Evolutionary conservation across 2,888 invertebrate species (phyloP).

Genomic region (Zygaena filipendulae): DNA sequence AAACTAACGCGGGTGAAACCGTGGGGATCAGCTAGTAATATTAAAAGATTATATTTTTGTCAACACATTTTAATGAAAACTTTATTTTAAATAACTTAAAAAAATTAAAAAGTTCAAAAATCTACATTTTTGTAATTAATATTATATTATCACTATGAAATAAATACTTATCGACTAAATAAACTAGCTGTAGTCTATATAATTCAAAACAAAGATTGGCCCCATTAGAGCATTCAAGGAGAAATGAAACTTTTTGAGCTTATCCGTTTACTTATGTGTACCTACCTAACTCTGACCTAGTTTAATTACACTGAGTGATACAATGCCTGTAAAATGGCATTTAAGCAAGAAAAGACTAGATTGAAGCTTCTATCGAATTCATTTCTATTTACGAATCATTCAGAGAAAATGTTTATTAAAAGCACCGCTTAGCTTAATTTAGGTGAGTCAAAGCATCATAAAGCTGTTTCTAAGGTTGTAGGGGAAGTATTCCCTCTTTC

Average conservation of each 20-base stretch:
- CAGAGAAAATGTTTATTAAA: slow-evolving; percentile 27
- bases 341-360: slow-evolving; percentile 61
- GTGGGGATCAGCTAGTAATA: too few relatives aligned
- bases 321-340: slow-evolving; percentile 51
- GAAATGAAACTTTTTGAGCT: slow-evolving; percentile 33
- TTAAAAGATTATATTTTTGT: too few relatives aligned
- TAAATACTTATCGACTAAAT: slow-evolving; percentile 60
- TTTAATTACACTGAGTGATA: too few relatives aligned
- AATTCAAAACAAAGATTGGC: slow-evolving; percentile 47
- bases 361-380: slow-evolving; percentile 62
- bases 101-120: slow-evolving; percentile 59
- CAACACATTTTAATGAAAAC: slow-evolving; percentile 59
- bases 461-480: slow-evolving; percentile 72
- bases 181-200: slow-evolving; percentile 31
- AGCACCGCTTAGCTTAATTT: slow-evolving; percentile 51
- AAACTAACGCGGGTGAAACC: too few relatives aligned
- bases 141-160: slow-evolving; percentile 41
- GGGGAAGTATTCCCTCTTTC: slow-evolving; percentile 52
- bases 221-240: slow-evolving; percentile 43
- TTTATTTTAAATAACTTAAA: slow-evolving; percentile 62
- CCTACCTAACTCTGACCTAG: too few relatives aligned
- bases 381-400: slow-evolving; percentile 34
- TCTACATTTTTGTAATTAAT: slow-evolving; percentile 44
- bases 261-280: too few relatives aligned
- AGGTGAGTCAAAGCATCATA: slow-evolving; percentile 42